These are phyloP conservation scores for Cryptus viduatorius DNA, from an alignment of 2,888 invertebrate genomes.

Conservation along the genomic window DNA sequence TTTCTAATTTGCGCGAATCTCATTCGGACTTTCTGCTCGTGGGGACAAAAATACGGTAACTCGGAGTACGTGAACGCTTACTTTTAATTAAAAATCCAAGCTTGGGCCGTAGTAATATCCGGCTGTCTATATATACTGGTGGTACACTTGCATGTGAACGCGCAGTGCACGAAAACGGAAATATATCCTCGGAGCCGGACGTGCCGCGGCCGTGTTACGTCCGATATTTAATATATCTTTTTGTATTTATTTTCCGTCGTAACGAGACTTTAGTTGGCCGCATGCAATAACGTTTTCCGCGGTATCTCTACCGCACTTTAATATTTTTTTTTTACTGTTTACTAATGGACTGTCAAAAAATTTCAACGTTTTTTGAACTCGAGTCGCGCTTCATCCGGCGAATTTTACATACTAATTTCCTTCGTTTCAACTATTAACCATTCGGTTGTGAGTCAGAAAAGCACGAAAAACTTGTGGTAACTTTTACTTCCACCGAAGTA, in stretches of 20 bases:
- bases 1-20: constrained; percentile 2
- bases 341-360: neutral
- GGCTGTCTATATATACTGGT: constrained; percentile 29
- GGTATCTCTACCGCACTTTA: neutral
- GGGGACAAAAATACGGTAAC: constrained; percentile 4
- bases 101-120: constrained; percentile 33
- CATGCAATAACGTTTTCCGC: constrained; percentile 19
- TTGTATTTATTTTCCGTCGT: constrained; percentile 43
- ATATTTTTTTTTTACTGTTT: neutral
- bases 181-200: constrained; percentile 38
- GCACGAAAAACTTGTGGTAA: neutral
- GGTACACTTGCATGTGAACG: constrained; percentile 32
- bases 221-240: constrained; percentile 58
- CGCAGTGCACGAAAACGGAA: constrained; percentile 29
- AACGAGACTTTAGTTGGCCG: constrained; percentile 19
- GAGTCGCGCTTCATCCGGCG: too few relatives aligned
- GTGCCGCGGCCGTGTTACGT: constrained; percentile 35
- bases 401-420: neutral
- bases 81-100: constrained; percentile 75
- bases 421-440: neutral
- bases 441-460: neutral
- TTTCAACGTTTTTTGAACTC: neutral
- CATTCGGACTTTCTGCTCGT: neutral
- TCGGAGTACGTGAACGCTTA: constrained; percentile 42
- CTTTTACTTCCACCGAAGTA: neutral